Evolutionary conservation across 2,797 vertebrate species (phyloP).

Genomic region (Brachyrhaphis roseni): DNA sequence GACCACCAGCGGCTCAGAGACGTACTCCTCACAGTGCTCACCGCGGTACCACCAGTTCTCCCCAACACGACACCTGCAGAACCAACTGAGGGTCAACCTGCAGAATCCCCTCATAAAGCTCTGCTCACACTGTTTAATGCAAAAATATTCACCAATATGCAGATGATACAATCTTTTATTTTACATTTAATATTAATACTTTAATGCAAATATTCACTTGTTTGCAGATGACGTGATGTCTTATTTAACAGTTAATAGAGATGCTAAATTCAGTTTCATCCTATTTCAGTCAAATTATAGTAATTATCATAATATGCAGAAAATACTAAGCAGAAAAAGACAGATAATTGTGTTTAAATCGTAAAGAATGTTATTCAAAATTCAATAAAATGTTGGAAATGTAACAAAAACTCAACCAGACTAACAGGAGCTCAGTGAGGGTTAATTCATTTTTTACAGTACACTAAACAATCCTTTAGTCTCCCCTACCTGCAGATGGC

Average conservation of each 20-base stretch:
- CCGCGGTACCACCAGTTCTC: constrained; percentile 98
- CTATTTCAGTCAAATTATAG: not conserved
- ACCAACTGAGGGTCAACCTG: not conserved
- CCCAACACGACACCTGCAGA: constrained; percentile 88
- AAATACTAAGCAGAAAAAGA: not conserved
- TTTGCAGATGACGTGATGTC: not conserved
- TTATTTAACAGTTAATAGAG: not conserved
- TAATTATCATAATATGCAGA: not conserved
- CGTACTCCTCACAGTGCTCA: constrained; percentile 93
- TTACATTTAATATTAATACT: not conserved
- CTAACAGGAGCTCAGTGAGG: not conserved
- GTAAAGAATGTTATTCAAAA: not conserved
- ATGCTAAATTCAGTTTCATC: not conserved
- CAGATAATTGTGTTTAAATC: not conserved
- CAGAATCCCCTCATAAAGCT: not conserved
- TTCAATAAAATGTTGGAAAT: not conserved
- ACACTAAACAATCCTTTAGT: too few species aligned
- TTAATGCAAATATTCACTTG: not conserved
- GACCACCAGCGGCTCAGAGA: constrained; percentile 91
- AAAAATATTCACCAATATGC: not conserved
- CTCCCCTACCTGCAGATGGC: constrained; percentile 92
- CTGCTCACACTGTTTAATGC: not conserved
- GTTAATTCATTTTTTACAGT: not conserved
- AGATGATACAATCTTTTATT: not conserved
- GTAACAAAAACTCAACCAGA: not conserved